These are phyloP conservation scores for Premnoplex brunnescens DNA, from an alignment of 2,797 vertebrate genomes.

Conservation along the genomic window DNA sequence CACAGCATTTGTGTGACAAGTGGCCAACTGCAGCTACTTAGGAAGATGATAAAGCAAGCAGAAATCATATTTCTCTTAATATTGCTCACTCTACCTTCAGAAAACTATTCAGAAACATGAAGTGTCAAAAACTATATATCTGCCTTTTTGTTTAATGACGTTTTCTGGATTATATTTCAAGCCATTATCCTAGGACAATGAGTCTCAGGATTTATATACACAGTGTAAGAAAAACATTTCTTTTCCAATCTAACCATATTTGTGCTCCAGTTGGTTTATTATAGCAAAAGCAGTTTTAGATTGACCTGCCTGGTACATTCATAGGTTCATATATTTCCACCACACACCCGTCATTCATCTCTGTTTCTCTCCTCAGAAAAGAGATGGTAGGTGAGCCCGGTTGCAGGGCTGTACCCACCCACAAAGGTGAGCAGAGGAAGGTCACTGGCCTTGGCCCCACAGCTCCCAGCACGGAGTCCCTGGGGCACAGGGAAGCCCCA, in stretches of 20 bases:
- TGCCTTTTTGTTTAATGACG: not conserved
- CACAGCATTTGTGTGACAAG: not conserved
- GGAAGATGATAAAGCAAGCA: not conserved
- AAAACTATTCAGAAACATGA: not conserved
- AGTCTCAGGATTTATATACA: not conserved
- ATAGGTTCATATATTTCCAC: not conserved
- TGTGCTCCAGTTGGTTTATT: not conserved
- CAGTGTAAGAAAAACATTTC: not conserved
- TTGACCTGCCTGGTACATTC: not conserved
- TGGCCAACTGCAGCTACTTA: not conserved
- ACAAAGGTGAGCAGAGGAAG: not conserved
- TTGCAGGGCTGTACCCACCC: not conserved
- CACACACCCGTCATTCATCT: not conserved
- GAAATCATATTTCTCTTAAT: not conserved
- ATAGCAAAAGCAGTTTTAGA: not conserved
- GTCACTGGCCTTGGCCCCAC: not conserved
- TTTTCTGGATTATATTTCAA: not conserved
- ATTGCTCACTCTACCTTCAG: not conserved
- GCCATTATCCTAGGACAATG: not conserved
- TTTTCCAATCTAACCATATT: not conserved
- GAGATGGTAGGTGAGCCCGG: not conserved
- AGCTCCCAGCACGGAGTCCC: not conserved
- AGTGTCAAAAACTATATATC: not conserved
- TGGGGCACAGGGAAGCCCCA: accelerated
- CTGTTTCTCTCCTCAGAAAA: not conserved